Percentiles rank a stretch among this genome's conserved stretches.
Conservation (phyloP, 1,140 invertebrate species). For the Euschistus heros region DNA sequence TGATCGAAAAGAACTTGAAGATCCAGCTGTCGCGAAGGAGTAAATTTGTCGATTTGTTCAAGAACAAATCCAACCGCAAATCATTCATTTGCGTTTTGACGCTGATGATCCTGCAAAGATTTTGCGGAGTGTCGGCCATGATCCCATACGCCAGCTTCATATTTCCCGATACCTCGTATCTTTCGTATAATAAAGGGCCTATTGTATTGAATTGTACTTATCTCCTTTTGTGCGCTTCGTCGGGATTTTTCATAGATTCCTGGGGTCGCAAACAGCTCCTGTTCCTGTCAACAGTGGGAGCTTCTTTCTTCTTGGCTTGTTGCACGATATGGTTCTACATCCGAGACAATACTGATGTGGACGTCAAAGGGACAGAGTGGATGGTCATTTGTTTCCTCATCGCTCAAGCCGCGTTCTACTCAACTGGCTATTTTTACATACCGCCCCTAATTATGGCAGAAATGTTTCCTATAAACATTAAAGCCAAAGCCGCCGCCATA, state of each 20-base stretch:
- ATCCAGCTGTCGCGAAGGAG: background rate
- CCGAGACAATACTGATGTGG: background rate
- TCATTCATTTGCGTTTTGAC: background rate
- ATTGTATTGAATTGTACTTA: background rate
- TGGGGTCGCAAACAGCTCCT: background rate
- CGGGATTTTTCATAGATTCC: background rate
- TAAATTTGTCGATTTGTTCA: background rate
- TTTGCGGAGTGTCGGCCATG: background rate
- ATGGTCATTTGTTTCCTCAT: background rate
- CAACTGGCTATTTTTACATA: background rate
- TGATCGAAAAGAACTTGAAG: background rate
- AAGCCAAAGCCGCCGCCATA: background rate
- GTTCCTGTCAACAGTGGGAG: background rate
- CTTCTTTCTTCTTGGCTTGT: background rate
- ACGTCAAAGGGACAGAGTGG: constrained; percentile 1
- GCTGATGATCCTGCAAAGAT: background rate
- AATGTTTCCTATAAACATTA: background rate
- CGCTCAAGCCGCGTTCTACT: background rate
- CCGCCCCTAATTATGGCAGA: background rate
- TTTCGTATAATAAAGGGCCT: background rate
- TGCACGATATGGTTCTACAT: background rate
- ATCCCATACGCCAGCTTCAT: background rate
- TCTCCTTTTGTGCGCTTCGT: background rate
- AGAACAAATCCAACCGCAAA: background rate
- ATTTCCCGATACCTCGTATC: background rate